Percentiles rank a stretch among this genome's conserved stretches.
phyloP scores from a whole-genome alignment of 2,888 invertebrate genomes.

The Lapara coniferarum region DNA sequence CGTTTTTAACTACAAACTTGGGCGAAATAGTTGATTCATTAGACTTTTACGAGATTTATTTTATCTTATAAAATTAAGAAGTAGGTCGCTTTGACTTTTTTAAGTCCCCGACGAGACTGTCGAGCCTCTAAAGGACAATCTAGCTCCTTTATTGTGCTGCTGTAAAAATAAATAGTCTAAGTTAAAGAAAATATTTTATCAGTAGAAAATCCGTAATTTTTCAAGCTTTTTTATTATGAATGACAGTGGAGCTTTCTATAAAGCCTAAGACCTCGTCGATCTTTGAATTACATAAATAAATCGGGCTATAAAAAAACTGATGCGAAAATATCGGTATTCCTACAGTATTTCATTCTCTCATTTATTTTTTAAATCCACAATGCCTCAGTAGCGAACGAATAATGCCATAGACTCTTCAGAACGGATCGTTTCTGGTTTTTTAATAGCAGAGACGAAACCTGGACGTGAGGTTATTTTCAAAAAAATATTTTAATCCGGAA shows the following conservation, averaged over 20 bases:
- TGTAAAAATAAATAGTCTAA: slow-evolving; percentile 15
- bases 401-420: slow-evolving; percentile 20
- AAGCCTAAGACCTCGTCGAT: not conserved
- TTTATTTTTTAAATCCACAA: not conserved
- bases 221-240: not conserved
- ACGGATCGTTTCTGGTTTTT: slow-evolving; percentile 25
- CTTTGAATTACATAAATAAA: not conserved
- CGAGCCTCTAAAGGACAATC: slow-evolving; percentile 14
- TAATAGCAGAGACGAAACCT: slow-evolving; percentile 6
- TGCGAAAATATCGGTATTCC: too few species aligned
- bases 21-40: slow-evolving; percentile 19
- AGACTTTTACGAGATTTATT: slow-evolving; percentile 15
- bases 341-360: not conserved
- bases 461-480: not conserved
- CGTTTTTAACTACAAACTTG: not conserved
- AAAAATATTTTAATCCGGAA: too few species aligned
- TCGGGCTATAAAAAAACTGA: too few species aligned
- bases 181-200: not conserved
- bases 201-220: not conserved
- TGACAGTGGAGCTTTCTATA: not conserved
- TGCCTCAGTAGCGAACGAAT: slow-evolving; percentile 11
- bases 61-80: slow-evolving; percentile 15
- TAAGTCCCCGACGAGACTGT: not conserved
- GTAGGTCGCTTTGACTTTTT: slow-evolving; percentile 10
- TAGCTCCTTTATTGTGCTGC: slow-evolving; percentile 16